Base-by-base conservation (phyloP, 1,140 invertebrate species). In the Pissodes strobi region DNA sequence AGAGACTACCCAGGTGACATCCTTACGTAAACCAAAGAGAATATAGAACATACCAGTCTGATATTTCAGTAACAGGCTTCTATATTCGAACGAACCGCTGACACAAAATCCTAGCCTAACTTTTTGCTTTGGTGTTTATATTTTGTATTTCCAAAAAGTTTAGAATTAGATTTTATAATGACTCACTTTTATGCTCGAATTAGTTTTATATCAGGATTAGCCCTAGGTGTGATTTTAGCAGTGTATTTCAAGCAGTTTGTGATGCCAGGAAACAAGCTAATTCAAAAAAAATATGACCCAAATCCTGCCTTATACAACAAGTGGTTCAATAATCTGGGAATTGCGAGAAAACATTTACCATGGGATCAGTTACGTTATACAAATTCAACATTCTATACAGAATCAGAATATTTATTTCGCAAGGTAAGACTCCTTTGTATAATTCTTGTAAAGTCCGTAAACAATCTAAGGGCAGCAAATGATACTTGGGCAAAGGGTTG, bases 291-390 rank as follows among this genome's bases (percentile, higher is more conserved):
- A 21, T 17, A 41, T 41, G 5, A 37, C 8, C 1, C 10, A 25
- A 48, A 55, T 2, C 4, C n/a, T 43, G 9, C 13, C 0, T 43
- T 27, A 17, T 75, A 75, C 51, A 51, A 71, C 4, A 57, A 52
- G 12, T 75, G 74, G 74, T 69, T 74, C 45, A 30, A 64, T 48
- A 66, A 69, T n/a, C 64, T 58, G 12, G 37, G 56, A n/a, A 23
- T 73, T 9, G 34, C 1, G 2, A 64, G 60, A 43, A 64, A 43
- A 18, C 15, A 19, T 8, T 9, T 72, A 8, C 25, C 43, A 18
- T 71, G 71, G 46, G 74, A 76, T 58, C 10, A n/a, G 8, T 51
- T 76, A 52, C 66, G 74, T n/a, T 76, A 76, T 43, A 49, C 53
- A 9, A 67, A 69, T 13, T 19, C 25, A 13, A 59, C 48, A 4